Percentiles rank a stretch among this genome's conserved stretches.
Conservation (phyloP, 2,797 vertebrate genomes). For the Poeciliopsis presidionis region DNA sequence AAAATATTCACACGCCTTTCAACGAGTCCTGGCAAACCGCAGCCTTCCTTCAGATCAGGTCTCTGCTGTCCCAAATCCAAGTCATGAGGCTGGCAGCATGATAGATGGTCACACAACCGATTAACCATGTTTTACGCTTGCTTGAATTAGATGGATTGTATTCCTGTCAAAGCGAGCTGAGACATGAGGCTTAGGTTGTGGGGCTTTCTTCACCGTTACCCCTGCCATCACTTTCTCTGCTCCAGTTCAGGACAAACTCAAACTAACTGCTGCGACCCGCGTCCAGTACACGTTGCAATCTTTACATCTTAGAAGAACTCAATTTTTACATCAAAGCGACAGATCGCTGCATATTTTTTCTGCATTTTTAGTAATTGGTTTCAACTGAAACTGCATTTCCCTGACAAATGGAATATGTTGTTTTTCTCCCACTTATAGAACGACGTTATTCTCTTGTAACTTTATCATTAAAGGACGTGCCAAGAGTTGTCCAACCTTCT, state of each 20-base stretch:
- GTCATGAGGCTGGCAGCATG: conserved; percentile 55
- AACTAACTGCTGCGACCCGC: not conserved
- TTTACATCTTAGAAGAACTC: not conserved
- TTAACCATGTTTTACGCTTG: conserved; percentile 63
- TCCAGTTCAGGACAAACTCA: conserved; percentile 26
- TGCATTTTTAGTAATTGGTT: not conserved
- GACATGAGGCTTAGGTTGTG: conserved; percentile 46
- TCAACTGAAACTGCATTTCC: not conserved
- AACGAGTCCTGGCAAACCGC: conserved; percentile 38
- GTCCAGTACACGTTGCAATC: not conserved
- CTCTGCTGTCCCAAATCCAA: conserved; percentile 27
- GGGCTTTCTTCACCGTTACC: conserved; percentile 23
- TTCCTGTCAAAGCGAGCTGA: conserved; percentile 49
- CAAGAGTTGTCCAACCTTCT: not conserved
- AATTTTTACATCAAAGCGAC: not conserved
- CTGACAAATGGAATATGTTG: not conserved
- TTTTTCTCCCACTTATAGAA: not conserved
- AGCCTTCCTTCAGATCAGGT: conserved; percentile 24
- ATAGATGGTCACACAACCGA: conserved; percentile 60
- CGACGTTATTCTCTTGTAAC: not conserved
- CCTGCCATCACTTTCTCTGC: conserved; percentile 33
- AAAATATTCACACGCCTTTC: conserved; percentile 15
- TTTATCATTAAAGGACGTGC: too few species aligned
- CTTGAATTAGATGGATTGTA: conserved; percentile 62
- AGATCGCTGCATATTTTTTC: not conserved